Percentiles rank a stretch among this genome's conserved stretches.
Conservation (phyloP, 2,888 invertebrate species). For the Thecocarcelia acutangulata region DNA sequence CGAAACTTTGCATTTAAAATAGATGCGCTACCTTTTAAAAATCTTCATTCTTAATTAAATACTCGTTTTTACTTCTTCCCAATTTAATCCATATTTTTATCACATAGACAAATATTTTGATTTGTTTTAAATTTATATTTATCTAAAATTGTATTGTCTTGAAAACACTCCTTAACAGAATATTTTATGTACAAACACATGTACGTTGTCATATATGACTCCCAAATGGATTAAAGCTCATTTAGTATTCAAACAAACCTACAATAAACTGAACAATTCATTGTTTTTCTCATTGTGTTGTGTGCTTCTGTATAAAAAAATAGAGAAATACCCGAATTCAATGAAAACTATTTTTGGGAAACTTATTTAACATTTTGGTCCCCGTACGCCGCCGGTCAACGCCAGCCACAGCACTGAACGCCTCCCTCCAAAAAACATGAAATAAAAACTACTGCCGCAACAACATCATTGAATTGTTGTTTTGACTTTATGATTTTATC, state of each 20-base stretch:
- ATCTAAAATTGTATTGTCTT: not conserved
- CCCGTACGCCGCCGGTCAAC: not conserved
- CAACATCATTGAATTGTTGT: conserved; percentile 54
- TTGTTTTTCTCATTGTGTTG: conserved; percentile 29
- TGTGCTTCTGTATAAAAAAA: not conserved
- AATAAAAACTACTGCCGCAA: conserved; percentile 5
- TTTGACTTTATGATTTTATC: conserved; percentile 67
- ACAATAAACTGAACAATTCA: conserved; percentile 58
- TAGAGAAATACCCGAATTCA: not conserved
- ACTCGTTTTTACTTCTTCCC: too few species aligned
- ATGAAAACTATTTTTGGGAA: conserved; percentile 49
- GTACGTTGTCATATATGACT: not conserved
- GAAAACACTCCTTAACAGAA: not conserved
- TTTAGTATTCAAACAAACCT: conserved; percentile 40
- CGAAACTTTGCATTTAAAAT: too few species aligned
- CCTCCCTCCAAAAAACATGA: not conserved
- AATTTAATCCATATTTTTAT: too few species aligned
- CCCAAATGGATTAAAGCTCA: conserved; percentile 49
- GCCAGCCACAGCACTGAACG: not conserved
- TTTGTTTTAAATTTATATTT: not conserved
- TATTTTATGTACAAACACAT: not conserved
- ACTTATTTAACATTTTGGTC: conserved; percentile 46
- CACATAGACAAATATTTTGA: too few species aligned
- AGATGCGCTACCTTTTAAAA: too few species aligned
- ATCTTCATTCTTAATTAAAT: too few species aligned